Evolutionary conservation across 2,113 vertebrate genomes (phyloP), one percentile per base, ranked within the genome.

Genomic region (Toxotes chatareus): DNA sequence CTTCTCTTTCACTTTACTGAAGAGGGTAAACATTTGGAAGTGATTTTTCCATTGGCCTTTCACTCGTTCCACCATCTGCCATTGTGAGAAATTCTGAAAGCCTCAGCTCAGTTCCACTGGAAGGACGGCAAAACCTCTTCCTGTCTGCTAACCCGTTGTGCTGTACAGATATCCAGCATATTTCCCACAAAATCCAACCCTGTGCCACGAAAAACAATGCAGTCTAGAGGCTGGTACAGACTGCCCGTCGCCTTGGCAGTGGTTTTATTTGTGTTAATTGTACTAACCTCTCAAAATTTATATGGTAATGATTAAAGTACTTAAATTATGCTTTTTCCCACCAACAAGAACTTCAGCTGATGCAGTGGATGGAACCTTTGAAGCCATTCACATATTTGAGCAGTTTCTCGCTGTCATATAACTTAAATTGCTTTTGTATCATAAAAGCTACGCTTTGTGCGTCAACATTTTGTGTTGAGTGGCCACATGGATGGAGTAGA

Each of bases 1-100:
- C 85, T 88, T 74, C 62, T 68, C 75, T 85, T 85, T 87, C 55
- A 75, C 87, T 88, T 81, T 71, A 64, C 84, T 76, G 53, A 67
- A 70, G 74, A 85, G 74, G 67, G 61, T 91, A 86, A 91, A 92
- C 90, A 92, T 93, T 91, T 89, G 83, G 85, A 87, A 90, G 85
- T 83, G 77, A 79, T 90, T 88, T 93, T 92, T 92, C 84, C 88
- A 82, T 75, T 67, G 86, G 76, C 86, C 71, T 87, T 92, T 89
- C 59, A 76, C 79, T 86, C 36, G 16, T 63, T 85, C 80, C 69
- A 57, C 79, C 85, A 63, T 85, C 85, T 76, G 56, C 80, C 79
- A 66, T 82, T 85, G 66, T 70, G 49, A 79, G 44, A 79, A 77
- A 55, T 57, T 46, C 80, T 40, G 46, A 67, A 79, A 86, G 79